A percentile compares a stretch with the other conserved stretches of the same genome.
Conservation (phyloP, 2,888 invertebrate species). For the Orthosia cruda region DNA sequence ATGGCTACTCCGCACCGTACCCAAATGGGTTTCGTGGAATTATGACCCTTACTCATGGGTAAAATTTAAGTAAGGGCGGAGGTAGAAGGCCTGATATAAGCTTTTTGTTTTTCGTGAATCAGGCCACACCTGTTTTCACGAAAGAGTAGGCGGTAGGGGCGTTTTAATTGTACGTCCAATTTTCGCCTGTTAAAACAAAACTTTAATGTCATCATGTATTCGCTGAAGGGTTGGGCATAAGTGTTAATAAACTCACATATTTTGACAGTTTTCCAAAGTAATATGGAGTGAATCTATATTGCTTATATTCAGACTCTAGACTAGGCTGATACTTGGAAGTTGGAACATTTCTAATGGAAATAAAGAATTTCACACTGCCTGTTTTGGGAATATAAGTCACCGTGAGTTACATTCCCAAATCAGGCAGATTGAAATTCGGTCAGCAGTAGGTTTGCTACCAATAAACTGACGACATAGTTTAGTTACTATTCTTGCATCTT, state of each 20-base stretch:
- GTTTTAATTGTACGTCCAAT: background rate
- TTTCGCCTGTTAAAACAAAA: background rate
- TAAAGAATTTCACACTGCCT: too few species aligned
- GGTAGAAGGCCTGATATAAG: background rate
- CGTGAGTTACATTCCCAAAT: too few species aligned
- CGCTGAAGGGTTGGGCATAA: background rate
- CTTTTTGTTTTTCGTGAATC: background rate
- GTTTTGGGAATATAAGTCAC: too few species aligned
- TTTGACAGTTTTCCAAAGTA: too few species aligned
- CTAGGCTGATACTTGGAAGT: too few species aligned
- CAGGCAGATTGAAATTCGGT: too few species aligned
- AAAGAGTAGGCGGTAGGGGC: background rate
- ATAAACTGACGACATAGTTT: too few species aligned
- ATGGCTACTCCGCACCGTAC: constrained; percentile 18
- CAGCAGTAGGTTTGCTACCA: too few species aligned
- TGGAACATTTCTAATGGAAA: too few species aligned
- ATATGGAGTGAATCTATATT: too few species aligned
- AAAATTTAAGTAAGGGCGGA: background rate
- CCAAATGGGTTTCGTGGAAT: constrained; percentile 41
- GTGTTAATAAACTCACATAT: background rate
- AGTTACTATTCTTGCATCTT: too few species aligned
- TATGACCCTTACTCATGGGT: constrained; percentile 23
- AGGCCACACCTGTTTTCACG: background rate
- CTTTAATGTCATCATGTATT: background rate
- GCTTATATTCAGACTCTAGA: too few species aligned